Evolutionary conservation across 2,113 vertebrate genomes (phyloP), one percentile per base, ranked within the genome.

Genomic region (Serinus canaria): DNA sequence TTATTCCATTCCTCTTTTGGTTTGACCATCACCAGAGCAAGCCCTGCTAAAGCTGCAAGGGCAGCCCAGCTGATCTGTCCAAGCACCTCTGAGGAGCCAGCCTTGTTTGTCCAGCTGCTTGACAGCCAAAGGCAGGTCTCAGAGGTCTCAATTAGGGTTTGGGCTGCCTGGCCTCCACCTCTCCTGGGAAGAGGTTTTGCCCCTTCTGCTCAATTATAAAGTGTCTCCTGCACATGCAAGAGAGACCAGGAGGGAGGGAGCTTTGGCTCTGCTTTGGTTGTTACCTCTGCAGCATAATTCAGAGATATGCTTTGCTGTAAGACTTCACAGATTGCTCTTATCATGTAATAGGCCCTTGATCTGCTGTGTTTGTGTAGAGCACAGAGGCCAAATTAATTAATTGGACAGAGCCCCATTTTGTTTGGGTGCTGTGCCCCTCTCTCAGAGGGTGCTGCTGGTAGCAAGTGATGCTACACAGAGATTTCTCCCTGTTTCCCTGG

Each of bases 121-220:
- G 87, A 35, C 69, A 60, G 46, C 82, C 47, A 46, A 87, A 64
- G 30, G 33, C 62, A 89, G 70, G 78, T 96, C 97, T 97, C 95
- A 7, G 5, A 91, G 97, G 97, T 76, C 90, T 96, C 95, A 96
- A 91, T 96, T 96, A 94, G 64, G 77, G 31, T 3, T 66, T 5
- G 30, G 64, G 33, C 68, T 87, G 85, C 12, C 41, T 80, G 0
- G 3, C 41, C 75, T 69, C 56, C 72, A 6, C 3, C 83, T 91
- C 95, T 60, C 93, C 78, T 63, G 94, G 91, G 95, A 95, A 24
- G 35, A 89, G 77, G 14, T 64, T 90, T 91, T 79, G 62, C 80
- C 74, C 73, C 62, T 88, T 94, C 95, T 84, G 56, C 72, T 94
- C 94, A 77, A 72, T 96, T 95, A 94, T 14, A 16, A 50, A 5